Percentiles rank a stretch among this genome's conserved stretches.
phyloP scores from a whole-genome alignment of 2,797 vertebrate genomes.

The Peromyscus attwateri region DNA sequence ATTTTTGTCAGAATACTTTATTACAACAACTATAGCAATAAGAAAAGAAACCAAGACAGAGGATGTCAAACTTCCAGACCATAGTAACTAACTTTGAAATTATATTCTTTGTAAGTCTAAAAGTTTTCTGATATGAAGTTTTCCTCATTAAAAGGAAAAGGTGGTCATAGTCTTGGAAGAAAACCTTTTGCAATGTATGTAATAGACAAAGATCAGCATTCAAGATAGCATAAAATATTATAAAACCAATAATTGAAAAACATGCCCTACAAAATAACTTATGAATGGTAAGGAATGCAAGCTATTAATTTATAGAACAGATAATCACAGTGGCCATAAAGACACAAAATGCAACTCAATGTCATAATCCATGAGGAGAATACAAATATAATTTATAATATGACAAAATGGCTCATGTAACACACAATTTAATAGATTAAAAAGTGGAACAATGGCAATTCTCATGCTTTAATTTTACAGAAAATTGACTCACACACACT shows the following conservation, averaged over 20 bases:
- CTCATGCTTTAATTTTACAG: neutral
- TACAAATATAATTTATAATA: slow-evolving; percentile 1
- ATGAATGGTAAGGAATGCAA: neutral
- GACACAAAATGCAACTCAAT: neutral
- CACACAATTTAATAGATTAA: neutral
- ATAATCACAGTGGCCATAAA: neutral
- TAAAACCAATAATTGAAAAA: neutral
- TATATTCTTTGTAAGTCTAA: neutral
- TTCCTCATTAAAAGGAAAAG: slow-evolving; percentile 6
- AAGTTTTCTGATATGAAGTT: neutral
- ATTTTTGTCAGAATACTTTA: neutral
- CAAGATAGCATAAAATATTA: neutral
- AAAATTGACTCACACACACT: slow-evolving; percentile 21
- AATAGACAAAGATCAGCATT: neutral
- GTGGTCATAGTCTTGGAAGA: neutral
- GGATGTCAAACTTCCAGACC: neutral
- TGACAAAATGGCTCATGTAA: neutral
- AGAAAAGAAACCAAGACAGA: neutral
- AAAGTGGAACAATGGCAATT: neutral
- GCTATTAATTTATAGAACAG: neutral
- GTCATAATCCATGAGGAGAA: neutral
- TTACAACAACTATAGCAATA: neutral
- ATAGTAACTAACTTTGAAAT: neutral
- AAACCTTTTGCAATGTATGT: neutral
- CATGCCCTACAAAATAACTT: neutral